phyloP scores from a whole-genome alignment of 2,888 invertebrate genomes.

The Molanna angustata region DNA sequence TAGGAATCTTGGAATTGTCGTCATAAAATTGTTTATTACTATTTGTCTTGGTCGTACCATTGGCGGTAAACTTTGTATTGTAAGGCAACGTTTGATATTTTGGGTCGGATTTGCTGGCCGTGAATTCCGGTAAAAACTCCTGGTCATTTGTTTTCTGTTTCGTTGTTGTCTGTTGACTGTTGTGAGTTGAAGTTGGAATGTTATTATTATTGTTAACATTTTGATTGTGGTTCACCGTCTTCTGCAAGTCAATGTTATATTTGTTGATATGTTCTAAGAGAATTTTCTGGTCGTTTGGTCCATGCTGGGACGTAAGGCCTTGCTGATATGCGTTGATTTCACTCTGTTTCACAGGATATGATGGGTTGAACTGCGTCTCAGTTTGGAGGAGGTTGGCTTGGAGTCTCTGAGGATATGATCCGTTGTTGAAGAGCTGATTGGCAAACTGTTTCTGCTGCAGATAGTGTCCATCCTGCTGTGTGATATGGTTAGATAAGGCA shows the following conservation, averaged over 20 bases:
- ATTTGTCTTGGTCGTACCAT: constrained; percentile 36
- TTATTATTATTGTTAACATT: constrained; percentile 44
- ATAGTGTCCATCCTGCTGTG: constrained; percentile 52
- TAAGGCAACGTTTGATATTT: constrained; percentile 91
- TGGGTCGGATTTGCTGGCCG: constrained; percentile 80
- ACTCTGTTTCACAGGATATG: constrained; percentile 44
- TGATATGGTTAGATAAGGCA: constrained; percentile 48
- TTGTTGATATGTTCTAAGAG: constrained; percentile 50
- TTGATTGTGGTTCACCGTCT: constrained; percentile 57
- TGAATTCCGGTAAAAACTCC: constrained; percentile 65
- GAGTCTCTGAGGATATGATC: constrained; percentile 42
- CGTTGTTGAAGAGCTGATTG: constrained; percentile 49
- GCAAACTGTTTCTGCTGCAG: constrained; percentile 56
- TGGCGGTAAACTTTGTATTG: constrained; percentile 78
- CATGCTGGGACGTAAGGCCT: constrained; percentile 50
- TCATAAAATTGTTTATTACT: constrained; percentile 32
- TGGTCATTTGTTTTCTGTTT: constrained; percentile 53
- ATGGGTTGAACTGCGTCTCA: constrained; percentile 47
- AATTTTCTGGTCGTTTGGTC: constrained; percentile 45
- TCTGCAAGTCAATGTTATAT: constrained; percentile 49
- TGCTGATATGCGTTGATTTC: constrained; percentile 48
- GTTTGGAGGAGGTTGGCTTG: constrained; percentile 35
- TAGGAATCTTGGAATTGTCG: constrained; percentile 21
- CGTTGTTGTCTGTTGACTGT: constrained; percentile 28
- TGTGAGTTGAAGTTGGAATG: constrained; percentile 38